Evolutionary conservation across 2,797 vertebrate genomes (phyloP).

Genomic region (Hydrocynus forskahlii): DNA sequence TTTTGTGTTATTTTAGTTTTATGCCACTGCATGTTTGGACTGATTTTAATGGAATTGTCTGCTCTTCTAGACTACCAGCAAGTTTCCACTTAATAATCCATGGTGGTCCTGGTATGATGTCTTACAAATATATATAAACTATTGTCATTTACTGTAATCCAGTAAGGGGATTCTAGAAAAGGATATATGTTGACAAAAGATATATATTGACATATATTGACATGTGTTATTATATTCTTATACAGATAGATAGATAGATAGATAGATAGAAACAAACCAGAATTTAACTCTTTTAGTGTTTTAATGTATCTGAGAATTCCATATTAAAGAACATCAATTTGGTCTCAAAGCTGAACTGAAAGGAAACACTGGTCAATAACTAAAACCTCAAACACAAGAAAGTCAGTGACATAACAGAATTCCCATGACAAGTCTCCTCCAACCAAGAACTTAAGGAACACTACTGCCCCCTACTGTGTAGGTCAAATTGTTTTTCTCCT

Average conservation of each 20-base stretch:
- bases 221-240: too few species aligned
- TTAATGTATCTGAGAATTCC: background rate
- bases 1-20: too few species aligned
- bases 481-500: background rate
- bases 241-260: too few species aligned
- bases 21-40: background rate
- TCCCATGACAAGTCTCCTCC: background rate
- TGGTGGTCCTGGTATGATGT: too few species aligned
- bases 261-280: too few species aligned
- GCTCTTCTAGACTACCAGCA: background rate
- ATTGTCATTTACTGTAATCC: background rate
- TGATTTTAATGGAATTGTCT: background rate
- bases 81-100: background rate
- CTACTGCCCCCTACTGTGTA: constrained; percentile 33
- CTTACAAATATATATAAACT: too few species aligned
- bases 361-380: background rate
- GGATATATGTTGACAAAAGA: background rate
- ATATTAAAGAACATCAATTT: background rate
- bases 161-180: background rate
- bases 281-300: background rate
- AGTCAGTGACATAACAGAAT: constrained; percentile 6
- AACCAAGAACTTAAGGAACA: constrained; percentile 32
- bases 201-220: too few species aligned
- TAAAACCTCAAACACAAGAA: background rate
- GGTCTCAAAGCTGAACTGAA: background rate